Evolutionary conservation across 92 coral and sea anemone genomes (phyloP).

Genomic region (Siderastrea radians): DNA sequence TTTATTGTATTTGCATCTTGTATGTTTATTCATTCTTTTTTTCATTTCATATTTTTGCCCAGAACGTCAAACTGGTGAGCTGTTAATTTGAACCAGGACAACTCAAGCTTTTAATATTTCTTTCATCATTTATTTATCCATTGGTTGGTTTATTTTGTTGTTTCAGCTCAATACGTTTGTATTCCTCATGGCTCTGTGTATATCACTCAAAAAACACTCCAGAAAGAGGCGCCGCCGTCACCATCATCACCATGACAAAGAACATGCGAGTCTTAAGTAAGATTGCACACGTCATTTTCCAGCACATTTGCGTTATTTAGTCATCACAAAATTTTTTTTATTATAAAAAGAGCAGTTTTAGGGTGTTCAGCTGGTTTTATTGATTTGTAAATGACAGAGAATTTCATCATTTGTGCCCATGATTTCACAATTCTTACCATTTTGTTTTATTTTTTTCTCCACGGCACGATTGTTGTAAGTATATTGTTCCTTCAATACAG

Average conservation of each 20-base stretch:
- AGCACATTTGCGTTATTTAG: neutral
- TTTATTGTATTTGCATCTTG: too few species aligned
- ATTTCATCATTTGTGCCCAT: too few species aligned
- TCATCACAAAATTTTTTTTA: too few species aligned
- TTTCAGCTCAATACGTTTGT: constrained; percentile 86
- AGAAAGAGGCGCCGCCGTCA: constrained; percentile 86
- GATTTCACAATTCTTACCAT: too few species aligned
- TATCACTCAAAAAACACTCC: constrained; percentile 75
- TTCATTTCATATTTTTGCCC: too few species aligned
- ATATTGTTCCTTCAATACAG: too few species aligned
- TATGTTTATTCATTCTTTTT: too few species aligned
- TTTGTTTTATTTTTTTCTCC: too few species aligned
- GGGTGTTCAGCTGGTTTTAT: neutral
- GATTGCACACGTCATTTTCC: neutral
- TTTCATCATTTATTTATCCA: neutral
- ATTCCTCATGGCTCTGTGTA: constrained; percentile 90
- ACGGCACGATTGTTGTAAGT: too few species aligned
- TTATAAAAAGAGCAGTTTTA: neutral
- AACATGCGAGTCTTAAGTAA: constrained; percentile 63
- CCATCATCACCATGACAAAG: constrained; percentile 83
- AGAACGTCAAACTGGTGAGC: too few species aligned
- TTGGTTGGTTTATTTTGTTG: constrained; percentile 2
- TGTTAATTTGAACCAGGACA: neutral
- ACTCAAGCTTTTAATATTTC: neutral
- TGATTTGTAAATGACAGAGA: neutral